phyloP scores from a whole-genome alignment of 2,113 vertebrate species.

The Bubo bubo region DNA sequence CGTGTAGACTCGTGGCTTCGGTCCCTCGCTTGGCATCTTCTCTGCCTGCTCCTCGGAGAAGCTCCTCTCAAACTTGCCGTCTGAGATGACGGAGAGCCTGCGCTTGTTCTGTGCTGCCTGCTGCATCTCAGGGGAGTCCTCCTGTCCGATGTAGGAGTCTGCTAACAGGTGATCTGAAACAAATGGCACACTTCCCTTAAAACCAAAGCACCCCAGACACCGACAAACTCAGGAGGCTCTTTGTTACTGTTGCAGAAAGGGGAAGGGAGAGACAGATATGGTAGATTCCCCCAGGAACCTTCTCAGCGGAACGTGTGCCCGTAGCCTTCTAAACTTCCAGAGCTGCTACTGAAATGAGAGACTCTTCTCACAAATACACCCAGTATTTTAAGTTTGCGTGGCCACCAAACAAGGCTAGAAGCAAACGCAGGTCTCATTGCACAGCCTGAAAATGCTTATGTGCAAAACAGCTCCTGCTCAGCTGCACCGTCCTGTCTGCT shows the following conservation, averaged over 20 bases:
- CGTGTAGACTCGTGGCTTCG: constrained; percentile 86
- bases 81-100: constrained; percentile 80
- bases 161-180: constrained; percentile 90
- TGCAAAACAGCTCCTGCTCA: neutral
- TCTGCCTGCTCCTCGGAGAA: constrained; percentile 80
- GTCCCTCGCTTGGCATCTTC: constrained; percentile 76
- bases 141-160: constrained; percentile 85
- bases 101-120: constrained; percentile 83
- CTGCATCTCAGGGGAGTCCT: constrained; percentile 87
- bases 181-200: neutral
- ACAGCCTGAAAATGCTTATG: neutral
- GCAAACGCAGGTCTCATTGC: neutral
- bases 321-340: neutral
- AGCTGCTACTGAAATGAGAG: neutral
- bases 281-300: rapidly evolving
- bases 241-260: neutral
- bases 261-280: rapidly evolving
- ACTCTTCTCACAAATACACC: neutral
- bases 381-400: neutral
- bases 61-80: constrained; percentile 81
- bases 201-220: neutral
- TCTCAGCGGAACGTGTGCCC: rapidly evolving
- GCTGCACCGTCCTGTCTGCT: neutral
- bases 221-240: neutral
- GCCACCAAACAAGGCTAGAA: neutral